Evolutionary conservation across 35 echinoderm and acorn worm genomes (phyloP), one percentile per base, ranked within the genome.

Genomic region (Patiria miniata): DNA sequence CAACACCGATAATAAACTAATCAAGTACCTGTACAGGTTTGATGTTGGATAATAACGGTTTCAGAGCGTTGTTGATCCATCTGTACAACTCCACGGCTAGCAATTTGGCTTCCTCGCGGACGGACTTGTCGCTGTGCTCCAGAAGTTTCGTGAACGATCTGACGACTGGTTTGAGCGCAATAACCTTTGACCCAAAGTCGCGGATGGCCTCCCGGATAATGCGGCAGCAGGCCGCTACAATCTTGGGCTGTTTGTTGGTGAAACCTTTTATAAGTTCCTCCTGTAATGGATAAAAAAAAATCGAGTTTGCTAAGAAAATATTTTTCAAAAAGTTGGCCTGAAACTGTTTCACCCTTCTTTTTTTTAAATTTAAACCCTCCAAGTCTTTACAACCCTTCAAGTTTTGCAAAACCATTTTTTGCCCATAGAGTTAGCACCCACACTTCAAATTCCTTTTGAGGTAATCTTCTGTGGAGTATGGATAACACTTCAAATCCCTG

Each of bases 51-150:
- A 98, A 52, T 40, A 80, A 88, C 18, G 96, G 92, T 83, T 98
- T 98, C 4, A 98, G 79, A 15, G 92, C 96, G 19, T 87, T 55
- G 30, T 92, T 92, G 44, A 98, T 94, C 96, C 92, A 98, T 56
- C 89, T 69, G 38, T 94, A 98, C 5, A 89, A 58, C 37, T 94
- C 96, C 0, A 98, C 53, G 2, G 96, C 89, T 22, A 98, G 68
- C 38, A 79, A 86, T 37, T 97, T 98, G 34, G 92, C 92, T 39
- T 98, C 89, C 68, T 98, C 92, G 44, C 96, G 39, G 0, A 98
- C 96, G 30, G 89, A 94, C 83, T 98, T 98, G 51, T 98, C 96
- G 23, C 96, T 98, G 86, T 98, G 92, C 39, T 98, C 92, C 21
- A 98, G 86, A 9, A 94, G 44, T 33, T 98, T 98, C 1, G 85